phyloP scores from a whole-genome alignment of 2,888 invertebrate species.

The Stegophylla sp. region DNA sequence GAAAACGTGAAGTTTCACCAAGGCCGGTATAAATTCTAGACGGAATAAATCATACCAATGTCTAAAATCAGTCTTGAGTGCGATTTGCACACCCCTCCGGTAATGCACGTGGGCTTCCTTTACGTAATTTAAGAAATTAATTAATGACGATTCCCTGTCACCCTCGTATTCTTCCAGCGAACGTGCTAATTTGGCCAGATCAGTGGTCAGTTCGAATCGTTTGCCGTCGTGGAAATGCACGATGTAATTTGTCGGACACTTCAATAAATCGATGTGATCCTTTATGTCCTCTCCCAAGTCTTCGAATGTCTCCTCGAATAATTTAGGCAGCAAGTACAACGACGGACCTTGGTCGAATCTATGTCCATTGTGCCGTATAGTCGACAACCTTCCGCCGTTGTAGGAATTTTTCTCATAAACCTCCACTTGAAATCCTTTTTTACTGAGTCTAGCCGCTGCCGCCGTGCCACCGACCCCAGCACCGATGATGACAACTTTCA shows the following conservation, averaged over 20 bases:
- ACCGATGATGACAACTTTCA: constrained; percentile 29
- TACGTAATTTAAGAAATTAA: constrained; percentile 36
- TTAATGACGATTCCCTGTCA: constrained; percentile 18
- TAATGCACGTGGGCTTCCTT: constrained; percentile 52
- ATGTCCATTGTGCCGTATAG: constrained; percentile 41
- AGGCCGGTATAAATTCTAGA: constrained; percentile 33
- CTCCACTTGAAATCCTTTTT: constrained; percentile 53
- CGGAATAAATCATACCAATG: constrained; percentile 51
- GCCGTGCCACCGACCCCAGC: constrained; percentile 52
- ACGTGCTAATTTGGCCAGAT: constrained; percentile 34
- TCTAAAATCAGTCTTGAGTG: constrained; percentile 40
- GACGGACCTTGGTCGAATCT: constrained; percentile 52
- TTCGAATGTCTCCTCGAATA: constrained; percentile 47
- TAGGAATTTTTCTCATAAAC: constrained; percentile 49
- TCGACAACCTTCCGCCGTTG: constrained; percentile 49
- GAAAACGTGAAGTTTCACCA: constrained; percentile 28
- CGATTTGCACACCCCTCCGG: constrained; percentile 35
- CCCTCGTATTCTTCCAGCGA: constrained; percentile 47
- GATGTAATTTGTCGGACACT: constrained; percentile 42
- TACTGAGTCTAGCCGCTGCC: constrained; percentile 50
- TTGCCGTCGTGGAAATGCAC: constrained; percentile 52
- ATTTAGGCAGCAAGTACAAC: constrained; percentile 47
- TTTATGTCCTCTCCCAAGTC: constrained; percentile 51
- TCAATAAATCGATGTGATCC: constrained; percentile 35
- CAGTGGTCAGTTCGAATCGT: constrained; percentile 44